Conservation (phyloP, 64 coral and sea anemone species). For the Dendrophyllia cribrosa region DNA sequence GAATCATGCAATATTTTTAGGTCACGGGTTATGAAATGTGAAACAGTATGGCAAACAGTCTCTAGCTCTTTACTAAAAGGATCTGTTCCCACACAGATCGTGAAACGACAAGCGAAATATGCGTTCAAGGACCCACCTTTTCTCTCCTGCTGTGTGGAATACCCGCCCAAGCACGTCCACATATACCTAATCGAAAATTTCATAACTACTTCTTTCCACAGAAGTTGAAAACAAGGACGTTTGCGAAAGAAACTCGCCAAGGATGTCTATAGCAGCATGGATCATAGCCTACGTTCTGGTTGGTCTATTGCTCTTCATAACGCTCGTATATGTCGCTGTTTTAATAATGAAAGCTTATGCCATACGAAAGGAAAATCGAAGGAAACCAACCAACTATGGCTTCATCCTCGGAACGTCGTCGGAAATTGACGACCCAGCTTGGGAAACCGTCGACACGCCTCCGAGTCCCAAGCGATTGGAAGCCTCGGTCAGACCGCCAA, state of each 20-base stretch:
- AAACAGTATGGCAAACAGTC: too few relatives aligned
- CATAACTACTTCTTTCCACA: background rate
- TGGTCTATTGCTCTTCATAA: slow-evolving; percentile 22
- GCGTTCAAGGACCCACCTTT: background rate
- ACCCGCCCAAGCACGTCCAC: background rate
- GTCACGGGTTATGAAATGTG: too few relatives aligned
- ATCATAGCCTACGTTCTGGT: slow-evolving; percentile 55
- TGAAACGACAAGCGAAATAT: too few relatives aligned
- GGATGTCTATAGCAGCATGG: slow-evolving; percentile 46
- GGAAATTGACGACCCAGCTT: background rate
- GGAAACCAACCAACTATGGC: slow-evolving; percentile 20
- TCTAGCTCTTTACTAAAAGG: too few relatives aligned
- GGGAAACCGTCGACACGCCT: background rate
- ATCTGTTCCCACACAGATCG: too few relatives aligned
- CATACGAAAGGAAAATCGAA: slow-evolving; percentile 64
- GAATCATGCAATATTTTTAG: too few relatives aligned
- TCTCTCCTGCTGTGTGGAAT: background rate
- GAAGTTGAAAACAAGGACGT: background rate
- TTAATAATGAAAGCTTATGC: slow-evolving; percentile 29
- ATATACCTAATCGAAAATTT: background rate
- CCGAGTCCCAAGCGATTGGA: slow-evolving; percentile 68
- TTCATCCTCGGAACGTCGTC: slow-evolving; percentile 20
- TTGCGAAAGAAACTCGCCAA: background rate
- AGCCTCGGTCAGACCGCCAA: slow-evolving; percentile 69
- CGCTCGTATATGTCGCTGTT: slow-evolving; percentile 57